Evolutionary conservation across 1,140 invertebrate species (phyloP).

Genomic region (Heterodera schachtii): DNA sequence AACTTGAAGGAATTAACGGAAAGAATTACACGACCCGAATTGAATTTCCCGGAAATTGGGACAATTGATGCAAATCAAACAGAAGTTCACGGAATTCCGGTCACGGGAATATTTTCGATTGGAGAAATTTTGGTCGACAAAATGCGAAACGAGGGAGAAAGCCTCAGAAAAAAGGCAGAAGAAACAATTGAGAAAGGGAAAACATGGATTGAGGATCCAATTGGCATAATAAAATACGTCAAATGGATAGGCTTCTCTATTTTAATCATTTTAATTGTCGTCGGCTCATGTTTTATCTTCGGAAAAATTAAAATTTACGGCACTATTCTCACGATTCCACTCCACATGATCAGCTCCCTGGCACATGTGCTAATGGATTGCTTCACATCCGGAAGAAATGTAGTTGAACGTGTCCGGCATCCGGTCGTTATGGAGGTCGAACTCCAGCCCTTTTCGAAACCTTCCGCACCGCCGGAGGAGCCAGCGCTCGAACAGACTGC

Average conservation of each 20-base stretch:
- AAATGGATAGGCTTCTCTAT: background rate
- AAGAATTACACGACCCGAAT: background rate
- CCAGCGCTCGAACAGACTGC: background rate
- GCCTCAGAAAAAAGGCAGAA: background rate
- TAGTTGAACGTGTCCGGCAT: too few species aligned
- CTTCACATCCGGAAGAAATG: background rate
- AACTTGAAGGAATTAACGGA: background rate
- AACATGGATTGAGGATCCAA: background rate
- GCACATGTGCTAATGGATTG: background rate
- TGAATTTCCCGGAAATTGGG: background rate
- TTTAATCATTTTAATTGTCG: background rate
- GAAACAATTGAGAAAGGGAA: constrained; percentile 2
- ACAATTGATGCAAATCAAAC: background rate
- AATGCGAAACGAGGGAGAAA: background rate
- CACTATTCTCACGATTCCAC: background rate
- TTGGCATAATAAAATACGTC: background rate
- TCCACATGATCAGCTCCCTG: background rate
- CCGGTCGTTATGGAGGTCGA: background rate
- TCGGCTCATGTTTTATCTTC: background rate
- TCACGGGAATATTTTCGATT: background rate
- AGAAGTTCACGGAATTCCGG: background rate
- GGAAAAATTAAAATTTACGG: background rate
- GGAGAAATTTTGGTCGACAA: background rate
- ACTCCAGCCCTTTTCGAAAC: background rate
- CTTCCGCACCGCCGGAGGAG: background rate